A percentile compares a stretch with the other conserved stretches of the same genome.
Conservation (phyloP, 2,113 vertebrate genomes). For the Eulacestoma nigropectus region DNA sequence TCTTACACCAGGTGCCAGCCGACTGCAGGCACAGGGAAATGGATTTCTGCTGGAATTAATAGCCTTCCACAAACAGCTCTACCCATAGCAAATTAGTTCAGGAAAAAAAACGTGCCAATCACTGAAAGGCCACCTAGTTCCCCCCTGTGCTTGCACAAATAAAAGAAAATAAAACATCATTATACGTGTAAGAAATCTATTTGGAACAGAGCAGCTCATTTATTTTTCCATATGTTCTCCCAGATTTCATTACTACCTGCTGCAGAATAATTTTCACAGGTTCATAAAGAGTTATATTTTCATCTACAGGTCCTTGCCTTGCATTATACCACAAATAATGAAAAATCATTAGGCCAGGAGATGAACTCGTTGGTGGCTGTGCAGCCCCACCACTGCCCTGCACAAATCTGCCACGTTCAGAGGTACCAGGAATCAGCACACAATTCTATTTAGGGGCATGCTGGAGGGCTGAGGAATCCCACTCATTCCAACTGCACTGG, state of each 20-base stretch:
- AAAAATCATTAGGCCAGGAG: background rate
- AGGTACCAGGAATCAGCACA: background rate
- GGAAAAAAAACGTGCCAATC: background rate
- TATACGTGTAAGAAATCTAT: background rate
- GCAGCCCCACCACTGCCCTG: background rate
- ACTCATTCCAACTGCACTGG: background rate
- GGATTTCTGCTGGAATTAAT: background rate
- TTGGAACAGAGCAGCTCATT: conserved; percentile 3
- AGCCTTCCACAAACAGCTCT: background rate
- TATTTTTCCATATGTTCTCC: background rate
- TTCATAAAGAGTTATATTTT: conserved; percentile 3
- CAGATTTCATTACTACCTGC: conserved; percentile 21
- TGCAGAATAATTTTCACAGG: background rate
- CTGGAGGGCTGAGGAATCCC: background rate
- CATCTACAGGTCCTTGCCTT: background rate
- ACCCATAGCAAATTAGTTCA: background rate
- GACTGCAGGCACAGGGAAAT: background rate
- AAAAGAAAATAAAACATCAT: conserved; percentile 6
- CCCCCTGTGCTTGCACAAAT: background rate
- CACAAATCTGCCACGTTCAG: background rate
- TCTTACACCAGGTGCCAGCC: background rate
- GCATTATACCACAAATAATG: background rate
- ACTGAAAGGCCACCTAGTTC: background rate
- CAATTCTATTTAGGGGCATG: background rate
- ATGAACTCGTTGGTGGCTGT: background rate